Conservation (phyloP, 2,113 vertebrate genomes). For the Desmodus rotundus region DNA sequence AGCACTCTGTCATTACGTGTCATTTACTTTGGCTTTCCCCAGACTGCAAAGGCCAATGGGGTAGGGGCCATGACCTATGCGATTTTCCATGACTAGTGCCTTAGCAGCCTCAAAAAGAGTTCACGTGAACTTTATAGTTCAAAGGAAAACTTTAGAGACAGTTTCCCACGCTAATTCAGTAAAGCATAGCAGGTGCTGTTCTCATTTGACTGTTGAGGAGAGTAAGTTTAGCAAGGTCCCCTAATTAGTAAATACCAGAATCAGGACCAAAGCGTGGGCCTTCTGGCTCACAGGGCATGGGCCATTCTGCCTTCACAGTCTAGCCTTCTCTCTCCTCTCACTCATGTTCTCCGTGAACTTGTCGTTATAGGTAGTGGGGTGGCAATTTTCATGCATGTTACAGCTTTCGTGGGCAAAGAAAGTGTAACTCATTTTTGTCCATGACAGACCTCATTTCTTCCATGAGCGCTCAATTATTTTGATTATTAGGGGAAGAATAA, state of each 20-base stretch:
- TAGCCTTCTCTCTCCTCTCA: background rate
- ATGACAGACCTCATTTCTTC: background rate
- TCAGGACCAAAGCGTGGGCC: background rate
- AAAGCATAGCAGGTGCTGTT: background rate
- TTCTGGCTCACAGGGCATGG: background rate
- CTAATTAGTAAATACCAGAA: background rate
- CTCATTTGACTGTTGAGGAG: background rate
- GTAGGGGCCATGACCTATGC: background rate
- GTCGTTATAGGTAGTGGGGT: background rate
- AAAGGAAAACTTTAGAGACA: background rate
- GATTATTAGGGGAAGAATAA: background rate
- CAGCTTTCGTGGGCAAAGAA: background rate
- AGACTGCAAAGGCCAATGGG: background rate
- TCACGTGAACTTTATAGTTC: background rate
- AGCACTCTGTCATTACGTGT: background rate
- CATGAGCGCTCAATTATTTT: background rate
- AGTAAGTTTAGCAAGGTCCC: background rate
- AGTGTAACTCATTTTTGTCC: background rate
- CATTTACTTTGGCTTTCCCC: background rate
- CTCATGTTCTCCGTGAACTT: background rate
- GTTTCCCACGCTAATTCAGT: background rate
- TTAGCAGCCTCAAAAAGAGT: background rate
- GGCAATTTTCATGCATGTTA: background rate
- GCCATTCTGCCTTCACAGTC: background rate
- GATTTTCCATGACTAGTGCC: background rate